Base-by-base conservation (phyloP, 1,140 invertebrate genomes). In the Oedothorax gibbosus region DNA sequence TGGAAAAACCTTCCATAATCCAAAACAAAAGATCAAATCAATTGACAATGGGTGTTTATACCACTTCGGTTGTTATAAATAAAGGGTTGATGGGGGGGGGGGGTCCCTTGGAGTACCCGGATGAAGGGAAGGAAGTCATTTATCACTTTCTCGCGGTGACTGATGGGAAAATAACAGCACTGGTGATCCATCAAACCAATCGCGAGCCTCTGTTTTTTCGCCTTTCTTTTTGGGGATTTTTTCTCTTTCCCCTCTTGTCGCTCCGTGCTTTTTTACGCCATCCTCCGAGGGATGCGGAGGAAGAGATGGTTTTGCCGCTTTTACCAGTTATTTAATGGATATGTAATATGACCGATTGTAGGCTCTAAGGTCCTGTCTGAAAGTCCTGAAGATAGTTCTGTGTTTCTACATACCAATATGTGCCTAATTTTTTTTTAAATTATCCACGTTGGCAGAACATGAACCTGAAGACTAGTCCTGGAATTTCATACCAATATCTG, bases 61-160 rank as follows among this genome's bases (percentile, higher is more conserved):
- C 80, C 80, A 82, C 80, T 82, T 82, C 35, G 35, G 56, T 69
- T 53, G 35, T 6, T 64, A 81, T 50, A 21, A 50, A 57, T 81
- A 56, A 71, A 82, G 66, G 69, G 68, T 64, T 64, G 57, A 53
- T 53, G 53, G 9, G 56, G 53, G 76, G 60, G 49, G 35, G 80
- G 71, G 56, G 18, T 54, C 81, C 81, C 72, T 54, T 75, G 71
- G 68, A 84, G 81, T 84, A 76, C 81, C 81, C 60, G 71, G 80
- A 84, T 84, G 81, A 84, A 75, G 81, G 81, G 81, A 84, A 84
- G 81, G 81, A 84, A 84, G 81, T 84, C 81, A 84, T 84, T 84
- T 84, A 84, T 84, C 81, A 84, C 81, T 84, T 84, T 84, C 81
- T 84, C 81, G 81, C 81, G 81, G 81, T 84, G 81, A 84, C 81